phyloP scores from a whole-genome alignment of 2,888 invertebrate species.

The Hedychridium roseum region DNA sequence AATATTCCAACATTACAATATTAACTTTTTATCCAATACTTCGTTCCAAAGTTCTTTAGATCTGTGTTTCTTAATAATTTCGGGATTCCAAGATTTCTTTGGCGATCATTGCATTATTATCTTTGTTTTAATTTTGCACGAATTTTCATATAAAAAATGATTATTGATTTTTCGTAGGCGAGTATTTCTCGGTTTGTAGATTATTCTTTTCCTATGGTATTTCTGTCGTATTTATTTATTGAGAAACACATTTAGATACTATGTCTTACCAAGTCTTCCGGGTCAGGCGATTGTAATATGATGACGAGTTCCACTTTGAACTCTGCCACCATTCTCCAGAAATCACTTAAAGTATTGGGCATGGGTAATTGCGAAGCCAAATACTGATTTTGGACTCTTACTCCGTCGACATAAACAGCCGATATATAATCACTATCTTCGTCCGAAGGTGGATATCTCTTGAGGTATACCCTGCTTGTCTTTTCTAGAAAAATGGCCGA shows the following conservation, averaged over 20 bases:
- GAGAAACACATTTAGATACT: background rate
- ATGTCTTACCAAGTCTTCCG: conserved; percentile 52
- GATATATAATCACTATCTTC: conserved; percentile 64
- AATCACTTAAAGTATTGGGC: conserved; percentile 62
- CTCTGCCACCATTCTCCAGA: conserved; percentile 64
- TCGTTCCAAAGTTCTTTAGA: too few relatives aligned
- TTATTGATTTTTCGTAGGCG: too few relatives aligned
- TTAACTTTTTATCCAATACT: too few relatives aligned
- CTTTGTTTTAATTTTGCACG: too few relatives aligned
- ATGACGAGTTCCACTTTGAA: conserved; percentile 59
- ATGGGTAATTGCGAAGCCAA: conserved; percentile 64
- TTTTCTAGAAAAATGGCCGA: conserved; percentile 25
- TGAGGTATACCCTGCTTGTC: conserved; percentile 53
- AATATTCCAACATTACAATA: too few relatives aligned
- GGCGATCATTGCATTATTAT: too few relatives aligned
- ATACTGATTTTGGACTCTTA: conserved; percentile 57
- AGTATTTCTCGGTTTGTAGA: too few relatives aligned
- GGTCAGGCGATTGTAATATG: conserved; percentile 59
- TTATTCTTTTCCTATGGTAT: too few relatives aligned
- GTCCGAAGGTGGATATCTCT: conserved; percentile 55
- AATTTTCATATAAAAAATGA: too few relatives aligned
- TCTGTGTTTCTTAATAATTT: too few relatives aligned
- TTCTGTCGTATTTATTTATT: too few relatives aligned
- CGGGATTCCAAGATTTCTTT: too few relatives aligned
- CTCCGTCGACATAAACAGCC: conserved; percentile 62